Conservation (phyloP, 2,797 vertebrate species). For the Hylomyscus alleni region DNA sequence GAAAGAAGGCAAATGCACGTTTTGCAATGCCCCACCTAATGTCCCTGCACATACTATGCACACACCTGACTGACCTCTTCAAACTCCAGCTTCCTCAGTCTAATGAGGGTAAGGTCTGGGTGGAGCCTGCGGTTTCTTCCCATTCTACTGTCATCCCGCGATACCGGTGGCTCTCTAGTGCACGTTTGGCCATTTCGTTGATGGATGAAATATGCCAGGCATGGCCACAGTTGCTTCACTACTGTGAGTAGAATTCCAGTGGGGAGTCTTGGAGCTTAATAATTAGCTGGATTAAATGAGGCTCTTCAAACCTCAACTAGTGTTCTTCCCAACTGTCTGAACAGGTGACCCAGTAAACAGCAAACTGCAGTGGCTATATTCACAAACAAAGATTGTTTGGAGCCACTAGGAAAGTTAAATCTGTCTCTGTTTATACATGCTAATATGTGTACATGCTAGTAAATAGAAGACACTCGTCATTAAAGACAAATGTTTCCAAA, state of each 20-base stretch:
- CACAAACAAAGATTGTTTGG: constrained; percentile 82
- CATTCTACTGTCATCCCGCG: background rate
- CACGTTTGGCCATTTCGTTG: constrained; percentile 72
- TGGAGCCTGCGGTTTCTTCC: background rate
- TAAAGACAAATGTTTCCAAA: constrained; percentile 22
- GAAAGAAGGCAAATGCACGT: background rate
- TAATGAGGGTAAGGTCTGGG: background rate
- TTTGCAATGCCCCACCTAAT: background rate
- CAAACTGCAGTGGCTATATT: constrained; percentile 80
- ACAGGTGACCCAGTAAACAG: constrained; percentile 78
- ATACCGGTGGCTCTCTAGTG: background rate
- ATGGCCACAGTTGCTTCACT: constrained; percentile 59
- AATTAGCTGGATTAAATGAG: constrained; percentile 84
- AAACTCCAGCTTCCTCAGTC: background rate
- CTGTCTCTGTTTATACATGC: constrained; percentile 65
- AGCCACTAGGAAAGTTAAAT: constrained; percentile 78
- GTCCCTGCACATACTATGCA: rapidly evolving
- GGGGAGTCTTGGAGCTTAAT: constrained; percentile 83
- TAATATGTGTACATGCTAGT: constrained; percentile 1
- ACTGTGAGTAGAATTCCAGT: constrained; percentile 43
- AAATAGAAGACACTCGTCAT: background rate
- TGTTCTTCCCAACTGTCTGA: constrained; percentile 79
- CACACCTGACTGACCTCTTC: background rate
- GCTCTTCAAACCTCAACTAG: constrained; percentile 82
- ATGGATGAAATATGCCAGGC: constrained; percentile 78